These are phyloP conservation scores for Archips xylosteana DNA, from an alignment of 2,888 invertebrate genomes.

Conservation along the genomic window DNA sequence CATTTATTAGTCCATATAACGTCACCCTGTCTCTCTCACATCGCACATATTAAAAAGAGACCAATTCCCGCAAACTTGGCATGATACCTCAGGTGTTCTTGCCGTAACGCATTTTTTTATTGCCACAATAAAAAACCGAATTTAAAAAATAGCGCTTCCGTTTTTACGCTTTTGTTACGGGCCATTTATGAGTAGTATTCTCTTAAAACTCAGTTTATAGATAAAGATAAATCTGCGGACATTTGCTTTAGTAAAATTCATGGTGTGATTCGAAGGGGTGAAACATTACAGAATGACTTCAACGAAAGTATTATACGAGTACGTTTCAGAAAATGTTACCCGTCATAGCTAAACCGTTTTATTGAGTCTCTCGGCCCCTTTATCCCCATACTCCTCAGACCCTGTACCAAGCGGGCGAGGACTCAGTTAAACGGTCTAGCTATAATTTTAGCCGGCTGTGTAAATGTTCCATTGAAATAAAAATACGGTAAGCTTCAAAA, in stretches of 20 bases:
- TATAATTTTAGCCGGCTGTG: too few relatives aligned
- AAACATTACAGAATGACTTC: not conserved
- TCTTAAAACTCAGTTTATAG: conserved; percentile 27
- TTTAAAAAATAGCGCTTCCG: conserved; percentile 12
- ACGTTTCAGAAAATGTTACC: too few relatives aligned
- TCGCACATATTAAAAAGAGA: not conserved
- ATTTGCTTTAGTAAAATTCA: conserved; percentile 4
- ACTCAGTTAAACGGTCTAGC: too few relatives aligned
- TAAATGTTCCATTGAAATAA: too few relatives aligned
- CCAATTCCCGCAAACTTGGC: not conserved
- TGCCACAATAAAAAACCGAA: conserved; percentile 22
- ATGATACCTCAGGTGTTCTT: conserved; percentile 10
- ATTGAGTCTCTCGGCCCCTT: too few relatives aligned
- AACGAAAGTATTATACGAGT: not conserved
- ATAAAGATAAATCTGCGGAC: conserved; percentile 21
- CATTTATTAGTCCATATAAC: conserved; percentile 1
- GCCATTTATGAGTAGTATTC: conserved; percentile 33
- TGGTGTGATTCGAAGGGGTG: too few relatives aligned
- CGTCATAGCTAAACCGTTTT: too few relatives aligned
- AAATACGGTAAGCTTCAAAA: too few relatives aligned
- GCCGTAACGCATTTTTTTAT: conserved; percentile 16
- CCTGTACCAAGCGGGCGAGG: too few relatives aligned
- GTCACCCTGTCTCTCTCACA: not conserved
- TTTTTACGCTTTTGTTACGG: conserved; percentile 27
- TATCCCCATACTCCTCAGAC: too few relatives aligned